Base-by-base conservation (phyloP, 2,888 invertebrate genomes). In the Brachynemurus nebulosus region DNA sequence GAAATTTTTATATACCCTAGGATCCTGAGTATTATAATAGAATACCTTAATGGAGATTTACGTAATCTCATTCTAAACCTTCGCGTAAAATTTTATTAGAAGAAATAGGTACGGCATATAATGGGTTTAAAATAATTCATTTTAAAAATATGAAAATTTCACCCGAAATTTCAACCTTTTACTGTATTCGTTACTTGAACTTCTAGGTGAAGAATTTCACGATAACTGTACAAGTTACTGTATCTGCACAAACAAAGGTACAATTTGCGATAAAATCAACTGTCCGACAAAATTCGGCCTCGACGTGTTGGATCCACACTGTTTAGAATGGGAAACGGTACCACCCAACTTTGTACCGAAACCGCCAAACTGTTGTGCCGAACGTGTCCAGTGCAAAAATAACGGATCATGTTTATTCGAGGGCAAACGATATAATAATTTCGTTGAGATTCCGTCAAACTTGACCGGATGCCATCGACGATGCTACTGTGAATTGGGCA, bases 401-500 rank as follows among this genome's bases (percentile, higher is more conserved):
- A 88, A 89, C 57, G 88, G 89, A 1, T 84, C 86, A 1, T 91
- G 91, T 56, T 66, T 70, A 42, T 83, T 81, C 56, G 75, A 80
- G 50, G 86, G 80, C 50, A 60, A 47, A 50, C 70, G 70, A 14
- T 74, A 78, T 48, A 73, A 72, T 27, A 89, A 91, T 62, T 89
- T 86, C 81, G 81, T 82, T 45, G 80, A 82, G 46, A 76, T 92
- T 37, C 90, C 91, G 0, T 65, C 74, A 7, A 75, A 81, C 43
- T 65, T 90, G 3, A 85, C 86, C 9, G 86, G 89, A 41, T 92
- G 91, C 57, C 86, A 89, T 49, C 75, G 83, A 52, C 74, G 82
- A 52, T 92, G 91, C 58, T 86, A 80, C 59, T 92, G 91, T 58
- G 86, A 90, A 60, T 80, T 82, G 62, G 89, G 91, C 12, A 85